Evolutionary conservation across 1,140 invertebrate genomes (phyloP), one percentile per base, ranked within the genome.

Genomic region (Triops longicaudatus): DNA sequence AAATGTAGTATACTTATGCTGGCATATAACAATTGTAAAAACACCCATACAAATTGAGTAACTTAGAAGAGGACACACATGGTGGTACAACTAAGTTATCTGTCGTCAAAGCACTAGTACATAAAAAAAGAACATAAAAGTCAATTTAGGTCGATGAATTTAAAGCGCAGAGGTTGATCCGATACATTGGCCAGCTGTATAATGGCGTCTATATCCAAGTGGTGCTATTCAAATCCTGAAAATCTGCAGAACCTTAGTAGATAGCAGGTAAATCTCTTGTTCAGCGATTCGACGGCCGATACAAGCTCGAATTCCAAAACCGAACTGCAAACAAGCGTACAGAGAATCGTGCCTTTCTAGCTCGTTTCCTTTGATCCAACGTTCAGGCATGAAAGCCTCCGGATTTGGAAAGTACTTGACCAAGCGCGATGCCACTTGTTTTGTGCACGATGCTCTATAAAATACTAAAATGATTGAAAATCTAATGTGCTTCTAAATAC

Each of bases 201-300:
- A 74, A 81, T 80, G 28, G 81, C 81, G 73, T 80, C 75, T 10
- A 84, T 81, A 7, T 84, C 81, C 78, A 79, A 81, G 71, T 83
- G 77, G 77, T 84, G 81, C 81, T 83, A 85, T 80, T 85, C 83
- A 7, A n/a, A 86, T 41, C 14, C 78, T 75, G 79, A 83, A 85
- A 76, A 84, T 83, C 71, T 81, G 79, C 26, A 86, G 28, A 28
- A 86, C 74, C 83, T 78, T 78, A 17, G 71, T 72, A 17, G 73
- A 76, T 31, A 93, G 82, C 42, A 93, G 88, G 85, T 93, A 91
- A 82, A 94, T 93, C 85, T 95, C 92, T 26, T 93, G 85, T 82
- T 94, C 92, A 6, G 93, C 93, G 80, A 95, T 92, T 78, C 92
- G 84, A 12, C 81, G 77, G 7, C 87, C 87, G 74, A 87, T 85